These are phyloP conservation scores for Hylaea fasciaria DNA, from an alignment of 2,888 invertebrate species.

Conservation along the genomic window DNA sequence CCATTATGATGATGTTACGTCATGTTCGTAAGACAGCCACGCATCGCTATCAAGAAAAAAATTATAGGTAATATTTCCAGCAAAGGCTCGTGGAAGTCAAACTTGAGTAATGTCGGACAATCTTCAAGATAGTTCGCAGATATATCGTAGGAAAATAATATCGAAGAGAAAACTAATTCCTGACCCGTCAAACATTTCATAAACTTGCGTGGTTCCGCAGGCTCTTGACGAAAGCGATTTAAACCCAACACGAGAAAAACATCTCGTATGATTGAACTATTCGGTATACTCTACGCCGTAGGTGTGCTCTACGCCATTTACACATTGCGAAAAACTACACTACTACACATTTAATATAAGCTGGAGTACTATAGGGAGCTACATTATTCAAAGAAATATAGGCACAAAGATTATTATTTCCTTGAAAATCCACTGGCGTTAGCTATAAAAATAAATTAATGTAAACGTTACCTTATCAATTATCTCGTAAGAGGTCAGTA, in stretches of 20 bases:
- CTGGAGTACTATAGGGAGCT: no score
- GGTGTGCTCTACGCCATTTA: slow-evolving; percentile 8
- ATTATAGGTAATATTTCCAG: not conserved
- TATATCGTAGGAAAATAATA: slow-evolving; percentile 48
- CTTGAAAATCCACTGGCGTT: not conserved
- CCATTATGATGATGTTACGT: no score
- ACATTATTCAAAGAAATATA: not conserved
- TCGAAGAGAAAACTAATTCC: slow-evolving; percentile 67
- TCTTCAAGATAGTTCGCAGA: slow-evolving; percentile 32
- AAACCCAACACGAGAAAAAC: slow-evolving; percentile 61
- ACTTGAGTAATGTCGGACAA: slow-evolving; percentile 23
- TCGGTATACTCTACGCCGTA: slow-evolving; percentile 8
- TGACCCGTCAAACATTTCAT: slow-evolving; percentile 78
- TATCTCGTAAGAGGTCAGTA: slow-evolving; percentile 14
- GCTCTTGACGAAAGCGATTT: slow-evolving; percentile 66
- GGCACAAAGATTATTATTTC: not conserved
- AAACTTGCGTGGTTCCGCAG: slow-evolving; percentile 63
- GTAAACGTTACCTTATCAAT: slow-evolving; percentile 9
- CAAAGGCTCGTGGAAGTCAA: slow-evolving; percentile 4
- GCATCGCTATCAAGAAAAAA: not conserved
- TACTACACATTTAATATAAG: no score
- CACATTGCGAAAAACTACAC: slow-evolving; percentile 8
- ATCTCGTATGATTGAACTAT: slow-evolving; percentile 44
- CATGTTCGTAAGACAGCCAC: no score
- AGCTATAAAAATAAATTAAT: slow-evolving; percentile 8